phyloP scores from a whole-genome alignment of 2,113 vertebrate species.

The Sceloporus tristichus region DNA sequence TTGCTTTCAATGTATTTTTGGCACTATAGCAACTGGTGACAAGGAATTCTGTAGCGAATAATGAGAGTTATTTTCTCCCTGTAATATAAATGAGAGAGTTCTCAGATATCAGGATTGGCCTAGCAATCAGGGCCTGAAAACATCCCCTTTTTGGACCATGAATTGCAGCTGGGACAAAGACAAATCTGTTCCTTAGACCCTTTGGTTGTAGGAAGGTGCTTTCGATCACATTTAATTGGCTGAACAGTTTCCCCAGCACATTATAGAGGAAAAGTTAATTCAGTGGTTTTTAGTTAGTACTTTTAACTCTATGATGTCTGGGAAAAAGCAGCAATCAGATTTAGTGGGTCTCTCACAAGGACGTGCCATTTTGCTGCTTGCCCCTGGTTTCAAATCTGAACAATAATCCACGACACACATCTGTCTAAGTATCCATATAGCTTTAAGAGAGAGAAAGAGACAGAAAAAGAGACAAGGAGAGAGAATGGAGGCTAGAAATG shows the following conservation, averaged over 20 bases:
- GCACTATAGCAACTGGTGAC: slow-evolving; percentile 2
- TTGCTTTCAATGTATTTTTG: not conserved
- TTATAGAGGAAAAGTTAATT: not conserved
- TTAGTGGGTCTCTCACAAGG: accelerated
- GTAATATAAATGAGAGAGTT: not conserved
- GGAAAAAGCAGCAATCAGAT: not conserved
- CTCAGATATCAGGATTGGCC: not conserved
- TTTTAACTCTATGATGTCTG: not conserved
- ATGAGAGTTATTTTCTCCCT: slow-evolving; percentile 22
- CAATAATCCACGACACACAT: not conserved
- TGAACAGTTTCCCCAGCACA: accelerated
- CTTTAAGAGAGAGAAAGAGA: not conserved
- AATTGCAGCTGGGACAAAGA: slow-evolving; percentile 1
- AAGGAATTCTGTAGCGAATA: not conserved
- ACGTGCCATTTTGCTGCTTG: accelerated
- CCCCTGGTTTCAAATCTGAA: accelerated
- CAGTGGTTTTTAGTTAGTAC: not conserved
- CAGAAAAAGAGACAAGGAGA: too few species aligned
- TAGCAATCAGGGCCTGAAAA: not conserved
- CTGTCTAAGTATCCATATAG: not conserved
- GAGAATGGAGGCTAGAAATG: not conserved
- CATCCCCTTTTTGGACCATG: not conserved
- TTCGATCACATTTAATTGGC: slow-evolving; percentile 13
- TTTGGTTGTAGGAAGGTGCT: not conserved
- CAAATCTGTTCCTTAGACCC: not conserved